Evolutionary conservation across 2,113 vertebrate genomes (phyloP).

Genomic region (Coptodon bakossiorum): DNA sequence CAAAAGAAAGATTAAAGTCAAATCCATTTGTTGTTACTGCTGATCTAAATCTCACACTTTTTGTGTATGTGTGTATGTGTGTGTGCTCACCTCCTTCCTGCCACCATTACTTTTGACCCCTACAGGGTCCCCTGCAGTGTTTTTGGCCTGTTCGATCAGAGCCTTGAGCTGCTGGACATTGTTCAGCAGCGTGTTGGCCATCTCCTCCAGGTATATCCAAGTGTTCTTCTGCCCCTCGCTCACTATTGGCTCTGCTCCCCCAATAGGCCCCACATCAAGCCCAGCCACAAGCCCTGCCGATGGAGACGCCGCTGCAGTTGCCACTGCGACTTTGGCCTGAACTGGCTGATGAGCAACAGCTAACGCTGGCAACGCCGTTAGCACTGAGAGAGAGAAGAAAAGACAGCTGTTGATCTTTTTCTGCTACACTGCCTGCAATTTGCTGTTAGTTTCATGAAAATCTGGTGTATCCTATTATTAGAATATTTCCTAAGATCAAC

Average conservation of each 20-base stretch:
- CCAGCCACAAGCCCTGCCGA: conserved; percentile 63
- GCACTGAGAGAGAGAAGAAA: conserved; percentile 58
- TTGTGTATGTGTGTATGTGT: neutral
- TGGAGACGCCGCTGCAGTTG: conserved; percentile 10
- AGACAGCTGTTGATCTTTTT: neutral
- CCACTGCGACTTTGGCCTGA: conserved; percentile 73
- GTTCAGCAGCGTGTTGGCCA: conserved; percentile 84
- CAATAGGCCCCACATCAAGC: conserved; percentile 70
- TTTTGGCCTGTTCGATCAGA: conserved; percentile 87
- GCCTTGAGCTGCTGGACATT: conserved; percentile 91
- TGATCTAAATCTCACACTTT: neutral
- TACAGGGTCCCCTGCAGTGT: conserved; percentile 25
- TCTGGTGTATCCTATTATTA: neutral
- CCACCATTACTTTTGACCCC: conserved; percentile 69
- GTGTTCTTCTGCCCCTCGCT: conserved; percentile 70
- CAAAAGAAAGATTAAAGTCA: neutral
- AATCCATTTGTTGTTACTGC: neutral
- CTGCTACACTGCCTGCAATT: neutral
- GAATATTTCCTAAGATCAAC: neutral
- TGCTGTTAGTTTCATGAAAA: neutral
- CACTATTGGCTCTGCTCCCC: neutral
- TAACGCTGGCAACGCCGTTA: conserved; percentile 85
- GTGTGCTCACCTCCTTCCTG: conserved; percentile 81
- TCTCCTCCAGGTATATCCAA: conserved; percentile 92
- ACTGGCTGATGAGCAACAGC: conserved; percentile 77